phyloP scores from a whole-genome alignment of 2,888 invertebrate genomes.

The Chrysolina americana region DNA sequence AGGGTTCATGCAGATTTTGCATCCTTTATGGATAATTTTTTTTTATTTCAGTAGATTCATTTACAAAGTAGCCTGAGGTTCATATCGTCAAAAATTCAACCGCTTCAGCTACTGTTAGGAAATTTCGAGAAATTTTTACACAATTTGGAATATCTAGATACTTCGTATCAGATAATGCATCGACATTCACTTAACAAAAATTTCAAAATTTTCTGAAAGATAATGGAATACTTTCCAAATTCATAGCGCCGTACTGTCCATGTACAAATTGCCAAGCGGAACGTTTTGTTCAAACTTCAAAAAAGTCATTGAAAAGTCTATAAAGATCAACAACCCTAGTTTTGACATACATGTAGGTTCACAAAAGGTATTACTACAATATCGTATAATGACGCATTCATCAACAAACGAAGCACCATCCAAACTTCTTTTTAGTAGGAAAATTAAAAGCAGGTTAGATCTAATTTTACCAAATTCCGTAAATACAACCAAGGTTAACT shows the following conservation, averaged over 20 bases:
- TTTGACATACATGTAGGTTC: not conserved
- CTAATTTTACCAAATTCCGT: not conserved
- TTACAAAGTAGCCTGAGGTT: not conserved
- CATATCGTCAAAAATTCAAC: not conserved
- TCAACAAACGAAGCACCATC: not conserved
- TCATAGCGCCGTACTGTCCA: slow-evolving; percentile 3
- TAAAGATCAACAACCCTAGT: not conserved
- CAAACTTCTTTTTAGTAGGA: not conserved
- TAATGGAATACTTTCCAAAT: not conserved
- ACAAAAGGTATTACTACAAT: not conserved
- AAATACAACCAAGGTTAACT: no score
- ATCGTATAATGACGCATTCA: not conserved
- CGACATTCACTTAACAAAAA: not conserved
- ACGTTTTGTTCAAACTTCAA: not conserved
- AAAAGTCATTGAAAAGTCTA: slow-evolving; percentile 13
- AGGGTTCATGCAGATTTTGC: slow-evolving; percentile 19
- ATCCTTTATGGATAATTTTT: not conserved
- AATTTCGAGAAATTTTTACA: not conserved
- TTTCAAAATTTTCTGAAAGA: not conserved
- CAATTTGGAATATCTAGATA: slow-evolving; percentile 1
- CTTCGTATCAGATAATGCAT: not conserved
- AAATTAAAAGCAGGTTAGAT: not conserved
- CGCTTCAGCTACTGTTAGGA: not conserved
- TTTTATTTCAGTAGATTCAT: not conserved
- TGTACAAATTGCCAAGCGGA: no score